Evolutionary conservation across 2,888 invertebrate genomes (phyloP).

Genomic region (Oscheius sp.): DNA sequence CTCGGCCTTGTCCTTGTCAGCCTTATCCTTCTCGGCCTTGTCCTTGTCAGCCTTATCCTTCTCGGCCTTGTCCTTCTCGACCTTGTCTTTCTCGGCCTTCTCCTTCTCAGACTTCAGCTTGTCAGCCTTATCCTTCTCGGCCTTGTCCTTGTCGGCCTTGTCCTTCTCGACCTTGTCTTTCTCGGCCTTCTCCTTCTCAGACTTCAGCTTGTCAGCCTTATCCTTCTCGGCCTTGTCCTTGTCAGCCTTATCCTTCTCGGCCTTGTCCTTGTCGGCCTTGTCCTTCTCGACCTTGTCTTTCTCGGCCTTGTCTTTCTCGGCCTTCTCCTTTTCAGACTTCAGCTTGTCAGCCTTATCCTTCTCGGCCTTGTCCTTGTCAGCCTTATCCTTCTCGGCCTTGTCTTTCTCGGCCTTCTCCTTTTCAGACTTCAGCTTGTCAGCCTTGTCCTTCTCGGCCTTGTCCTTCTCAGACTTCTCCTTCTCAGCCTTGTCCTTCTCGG

Average conservation of each 20-base stretch:
- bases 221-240: slow-evolving; percentile 18
- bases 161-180: slow-evolving; percentile 8
- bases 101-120: slow-evolving; percentile 15
- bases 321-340: background rate
- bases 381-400: background rate
- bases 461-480: slow-evolving; percentile 5
- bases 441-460: slow-evolving; percentile 2
- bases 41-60: slow-evolving; percentile 8
- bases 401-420: slow-evolving; percentile 1
- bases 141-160: background rate
- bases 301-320: background rate
- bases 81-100: background rate
- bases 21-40: background rate
- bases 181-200: slow-evolving; percentile 9
- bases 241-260: background rate
- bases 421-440: background rate
- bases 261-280: slow-evolving; percentile 11
- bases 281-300: slow-evolving; percentile 13
- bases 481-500: slow-evolving; percentile 17
- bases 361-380: background rate
- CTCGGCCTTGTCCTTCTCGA: slow-evolving; percentile 17
- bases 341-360: background rate
- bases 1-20: slow-evolving; percentile 16
- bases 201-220: slow-evolving; percentile 1
- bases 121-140: background rate